Base-by-base conservation (phyloP, 1,140 invertebrate species). In the Drosophila mayri region DNA sequence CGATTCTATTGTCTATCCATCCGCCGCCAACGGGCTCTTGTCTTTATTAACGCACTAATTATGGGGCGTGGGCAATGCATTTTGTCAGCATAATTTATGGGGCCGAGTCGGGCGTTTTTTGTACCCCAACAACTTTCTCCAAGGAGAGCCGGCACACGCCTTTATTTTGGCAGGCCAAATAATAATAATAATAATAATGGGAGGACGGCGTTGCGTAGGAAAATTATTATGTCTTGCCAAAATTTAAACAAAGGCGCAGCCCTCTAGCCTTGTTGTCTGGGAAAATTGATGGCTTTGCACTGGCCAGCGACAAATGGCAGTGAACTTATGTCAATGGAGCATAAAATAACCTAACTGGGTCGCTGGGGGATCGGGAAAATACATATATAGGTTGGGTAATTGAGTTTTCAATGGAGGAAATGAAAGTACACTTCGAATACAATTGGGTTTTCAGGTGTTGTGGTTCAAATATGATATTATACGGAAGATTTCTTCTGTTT, bases 31-130 rank as follows among this genome's bases (percentile, higher is more conserved):
- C 59, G 50, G 66, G 32, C 52, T 52, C 46, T 68, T 63, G 35
- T 57, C 66, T 60, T 73, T 83, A 83, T 88, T 83, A 88, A 79
- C 82, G 72, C 64, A 84, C 83, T 87, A 86, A 86, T 86, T 86
- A 81, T 78, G 78, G 73, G 61, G 76, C 81, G 68, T 75, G 65
- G 63, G 62, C 47, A 81, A 58, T 81, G 82, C 75, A 79, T 86
- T 85, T 81, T 78, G 76, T 75, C 68, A 81, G 40, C 74, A 81
- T 86, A 81, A 86, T 86, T 86, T 86, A 86, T 86, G 72, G 60
- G 67, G 52, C 50, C 35, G 73, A 37, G 41, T 46, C 18, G 54
- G 50, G 28, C n/a, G 59, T 46, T 76, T 71, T 63, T 41, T 60
- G 38, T 79, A 66, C 55, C 54, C 59, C 44, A 16, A 47, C 18